Percentiles rank a stretch among this genome's conserved stretches.
Evolutionary conservation across 2,113 vertebrate species (phyloP).

Genomic region (Saguinus imperator): DNA sequence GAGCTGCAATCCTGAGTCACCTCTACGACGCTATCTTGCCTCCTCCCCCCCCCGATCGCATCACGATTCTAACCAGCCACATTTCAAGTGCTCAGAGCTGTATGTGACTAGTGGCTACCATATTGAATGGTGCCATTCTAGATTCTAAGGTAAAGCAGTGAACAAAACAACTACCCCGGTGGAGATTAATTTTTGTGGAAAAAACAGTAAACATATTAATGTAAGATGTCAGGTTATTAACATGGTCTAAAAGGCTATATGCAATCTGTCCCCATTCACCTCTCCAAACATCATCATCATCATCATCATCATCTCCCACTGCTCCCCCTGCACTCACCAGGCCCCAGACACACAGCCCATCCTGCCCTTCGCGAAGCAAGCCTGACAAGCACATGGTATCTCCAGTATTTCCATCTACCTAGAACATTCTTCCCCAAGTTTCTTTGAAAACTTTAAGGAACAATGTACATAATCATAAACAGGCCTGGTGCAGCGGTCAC

Average conservation of each 20-base stretch:
- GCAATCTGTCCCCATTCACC: neutral
- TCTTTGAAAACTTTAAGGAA: neutral
- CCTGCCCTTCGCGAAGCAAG: neutral
- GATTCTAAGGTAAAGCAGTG: neutral
- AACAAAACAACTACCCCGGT: neutral
- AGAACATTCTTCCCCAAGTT: neutral
- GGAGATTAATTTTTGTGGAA: neutral
- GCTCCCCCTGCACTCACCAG: neutral
- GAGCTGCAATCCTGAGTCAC: too few relatives aligned
- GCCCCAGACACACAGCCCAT: too few relatives aligned
- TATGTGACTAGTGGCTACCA: neutral
- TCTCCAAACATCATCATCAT: neutral
- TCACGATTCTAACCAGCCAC: neutral
- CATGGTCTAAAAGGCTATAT: neutral
- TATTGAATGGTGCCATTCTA: neutral
- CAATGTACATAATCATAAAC: neutral
- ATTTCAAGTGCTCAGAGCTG: neutral
- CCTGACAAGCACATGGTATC: neutral
- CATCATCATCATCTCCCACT: too few relatives aligned
- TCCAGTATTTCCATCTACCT: neutral
- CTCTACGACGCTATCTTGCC: too few relatives aligned
- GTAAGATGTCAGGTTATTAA: neutral
- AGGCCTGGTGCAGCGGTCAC: neutral
- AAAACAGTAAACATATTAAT: slow-evolving; percentile 3
- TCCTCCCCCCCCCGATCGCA: too few relatives aligned